Conservation (phyloP, 2,888 invertebrate genomes). For the Epinotia ramella region DNA sequence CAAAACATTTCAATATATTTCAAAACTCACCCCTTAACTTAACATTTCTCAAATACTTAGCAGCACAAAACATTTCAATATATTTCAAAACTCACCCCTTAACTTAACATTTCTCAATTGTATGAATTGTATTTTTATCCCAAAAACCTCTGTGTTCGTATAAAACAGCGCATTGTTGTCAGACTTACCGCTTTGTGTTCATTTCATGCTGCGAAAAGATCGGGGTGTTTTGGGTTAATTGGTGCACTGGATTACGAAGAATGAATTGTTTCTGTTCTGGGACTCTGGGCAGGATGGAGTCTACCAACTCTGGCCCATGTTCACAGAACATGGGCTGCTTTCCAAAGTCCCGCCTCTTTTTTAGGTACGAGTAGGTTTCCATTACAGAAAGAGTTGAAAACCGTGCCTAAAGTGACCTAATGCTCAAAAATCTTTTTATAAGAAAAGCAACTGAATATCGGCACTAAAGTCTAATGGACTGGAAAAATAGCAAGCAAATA, state of each 20-base stretch:
- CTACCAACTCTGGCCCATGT: slow-evolving; percentile 72
- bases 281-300: slow-evolving; percentile 65
- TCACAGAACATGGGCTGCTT: slow-evolving; percentile 81
- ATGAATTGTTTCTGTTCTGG: slow-evolving; percentile 70
- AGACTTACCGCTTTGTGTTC: slow-evolving; percentile 83
- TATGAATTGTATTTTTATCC: too few relatives aligned
- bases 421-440: background rate
- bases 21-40: too few relatives aligned
- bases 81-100: too few relatives aligned
- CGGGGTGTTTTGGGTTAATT: slow-evolving; percentile 77
- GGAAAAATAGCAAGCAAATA: background rate
- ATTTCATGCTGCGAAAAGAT: slow-evolving; percentile 72
- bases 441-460: background rate
- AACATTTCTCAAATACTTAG: too few relatives aligned
- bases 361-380: slow-evolving; percentile 75
- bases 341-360: slow-evolving; percentile 76
- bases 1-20: too few relatives aligned
- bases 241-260: slow-evolving; percentile 83
- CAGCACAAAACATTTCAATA: too few relatives aligned
- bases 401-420: background rate
- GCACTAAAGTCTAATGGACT: background rate
- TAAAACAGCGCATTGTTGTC: too few relatives aligned
- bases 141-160: too few relatives aligned
- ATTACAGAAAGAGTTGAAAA: slow-evolving; percentile 49
- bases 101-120: too few relatives aligned